Base-by-base conservation (phyloP, 2,113 vertebrate genomes). In the Plectropomus leopardus region DNA sequence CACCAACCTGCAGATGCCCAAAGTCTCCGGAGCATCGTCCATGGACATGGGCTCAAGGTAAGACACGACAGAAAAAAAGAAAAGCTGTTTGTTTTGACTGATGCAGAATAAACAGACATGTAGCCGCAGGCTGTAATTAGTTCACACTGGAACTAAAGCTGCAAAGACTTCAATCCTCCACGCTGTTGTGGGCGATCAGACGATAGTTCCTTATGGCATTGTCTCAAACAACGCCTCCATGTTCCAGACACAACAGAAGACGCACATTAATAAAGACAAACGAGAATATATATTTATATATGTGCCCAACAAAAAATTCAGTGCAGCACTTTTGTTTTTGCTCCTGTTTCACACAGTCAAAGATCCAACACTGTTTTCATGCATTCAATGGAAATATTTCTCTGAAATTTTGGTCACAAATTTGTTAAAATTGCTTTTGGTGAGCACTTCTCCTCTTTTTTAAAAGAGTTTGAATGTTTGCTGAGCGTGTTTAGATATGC, bases 1-100 rank as follows among this genome's bases (percentile, higher is more conserved):
- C 88, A 88, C 90, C 89, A 98, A 97, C 88, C 96, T 98, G 96
- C 97, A 98, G 94, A 97, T 98, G 85, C 96, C 98, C 95, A 99
- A 98, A 96, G 97, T 98, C 89, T 92, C 96, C 32, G 92, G 95
- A 82, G 95, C 97, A 0, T 93, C 97, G 34, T 92, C 96, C 60
- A 95, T 98, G 94, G 98, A 98, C 94, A 93, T 97, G 84, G 95
- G 96, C 92, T 96, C 97, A 91, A 97, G 98, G 98, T 99, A 48
- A 40, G 36, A 40, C 2, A 40, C 11, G 36, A 40, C 36, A 40
- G 11, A 40, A 40, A 2, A 45, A 16, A 16, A 17, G 44, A 16
- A 16, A 16, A 17, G 44, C 4, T 45, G 11, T 55, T 28, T 19
- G 50, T 34, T 59, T 26, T 45, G 59, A 72, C 24, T 51, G 36